Evolutionary conservation across 2,797 vertebrate genomes (phyloP), one percentile per base, ranked within the genome.

Genomic region (Botia kubotai): DNA sequence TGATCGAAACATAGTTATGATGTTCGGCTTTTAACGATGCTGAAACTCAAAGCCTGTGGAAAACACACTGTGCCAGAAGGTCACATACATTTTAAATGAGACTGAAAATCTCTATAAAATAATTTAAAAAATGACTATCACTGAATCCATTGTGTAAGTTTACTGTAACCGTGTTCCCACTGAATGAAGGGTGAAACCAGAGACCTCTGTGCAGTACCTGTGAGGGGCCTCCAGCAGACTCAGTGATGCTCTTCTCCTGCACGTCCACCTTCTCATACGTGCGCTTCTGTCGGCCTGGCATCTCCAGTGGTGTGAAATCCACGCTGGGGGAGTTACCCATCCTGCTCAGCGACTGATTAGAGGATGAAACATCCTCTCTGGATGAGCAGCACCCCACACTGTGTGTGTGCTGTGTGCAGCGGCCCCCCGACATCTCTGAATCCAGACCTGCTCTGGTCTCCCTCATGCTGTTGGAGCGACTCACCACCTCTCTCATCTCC

Each of bases 211-310:
- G 33, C 6, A n/a, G 85, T 94, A 97, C 96, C 96, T 97, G 95
- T n/a, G 94, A 94, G 23, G 90, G 91, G 3, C 88, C 91, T 82
- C 84, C 89, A 0, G 90, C 84, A 33, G 92, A 89, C 8, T 94
- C 94, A 0, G 93, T n/a, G n/a, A n/a, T n/a, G n/a, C n/a, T n/a
- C n/a, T n/a, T n/a, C n/a, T n/a, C n/a, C n/a, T n/a, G n/a, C n/a
- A n/a, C n/a, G n/a, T n/a, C n/a, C n/a, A n/a, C n/a, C n/a, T 95
- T 95, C 88, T 97, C 96, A 84, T 95, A 97, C 21, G 96, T 96
- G 85, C 96, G 94, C 88, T 97, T 97, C 89, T 97, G 95, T 63
- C 96, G 92, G 8, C 91, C 92, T 33, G 94, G 87, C 26, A 93
- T 89, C 48, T 97, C 92, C 78, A 93, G 80, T 57, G 88, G 82